Percentiles rank a stretch among this genome's conserved stretches.
These are phyloP conservation scores for Drosophila sechellia DNA, from an alignment of 1,140 invertebrate genomes.

Conservation along the genomic window DNA sequence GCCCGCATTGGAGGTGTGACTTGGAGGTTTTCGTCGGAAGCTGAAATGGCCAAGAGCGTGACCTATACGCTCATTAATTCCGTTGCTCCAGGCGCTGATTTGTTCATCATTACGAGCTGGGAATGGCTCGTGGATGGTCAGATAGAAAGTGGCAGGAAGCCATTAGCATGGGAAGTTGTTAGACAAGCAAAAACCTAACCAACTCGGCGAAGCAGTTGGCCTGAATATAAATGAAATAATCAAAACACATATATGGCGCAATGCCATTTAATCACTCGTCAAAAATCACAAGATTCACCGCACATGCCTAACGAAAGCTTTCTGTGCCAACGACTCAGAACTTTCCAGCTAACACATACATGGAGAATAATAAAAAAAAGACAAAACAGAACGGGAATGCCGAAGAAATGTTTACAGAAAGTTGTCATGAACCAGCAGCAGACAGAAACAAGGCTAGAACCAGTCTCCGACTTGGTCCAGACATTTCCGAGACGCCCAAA, in stretches of 20 bases:
- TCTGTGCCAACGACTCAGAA: constrained; percentile 54
- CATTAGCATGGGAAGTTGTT: constrained; percentile 59
- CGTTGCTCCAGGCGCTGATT: constrained; percentile 51
- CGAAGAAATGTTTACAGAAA: constrained; percentile 50
- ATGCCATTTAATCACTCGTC: constrained; percentile 38
- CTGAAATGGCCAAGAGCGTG: constrained; percentile 63
- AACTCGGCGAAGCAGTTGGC: constrained; percentile 25
- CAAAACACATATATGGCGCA: constrained; percentile 64
- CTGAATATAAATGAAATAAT: constrained; percentile 72
- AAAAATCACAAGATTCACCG: constrained; percentile 32
- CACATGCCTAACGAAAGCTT: constrained; percentile 50
- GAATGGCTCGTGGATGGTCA: constrained; percentile 46
- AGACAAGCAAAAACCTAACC: constrained; percentile 31
- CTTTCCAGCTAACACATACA: constrained; percentile 50
- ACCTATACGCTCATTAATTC: constrained; percentile 66
- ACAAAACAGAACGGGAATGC: constrained; percentile 21
- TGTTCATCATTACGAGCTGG: constrained; percentile 45
- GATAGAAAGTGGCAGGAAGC: constrained; percentile 57
- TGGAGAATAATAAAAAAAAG: constrained; percentile 19
- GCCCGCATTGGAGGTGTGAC: constrained; percentile 56
- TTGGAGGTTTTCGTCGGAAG: constrained; percentile 53
- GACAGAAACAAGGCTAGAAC: constrained; percentile 28
- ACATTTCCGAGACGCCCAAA: constrained; percentile 12
- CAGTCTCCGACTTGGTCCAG: constrained; percentile 18
- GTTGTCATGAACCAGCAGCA: constrained; percentile 36